Conservation (phyloP, 2,113 vertebrate genomes). For the Mobula birostris region DNA sequence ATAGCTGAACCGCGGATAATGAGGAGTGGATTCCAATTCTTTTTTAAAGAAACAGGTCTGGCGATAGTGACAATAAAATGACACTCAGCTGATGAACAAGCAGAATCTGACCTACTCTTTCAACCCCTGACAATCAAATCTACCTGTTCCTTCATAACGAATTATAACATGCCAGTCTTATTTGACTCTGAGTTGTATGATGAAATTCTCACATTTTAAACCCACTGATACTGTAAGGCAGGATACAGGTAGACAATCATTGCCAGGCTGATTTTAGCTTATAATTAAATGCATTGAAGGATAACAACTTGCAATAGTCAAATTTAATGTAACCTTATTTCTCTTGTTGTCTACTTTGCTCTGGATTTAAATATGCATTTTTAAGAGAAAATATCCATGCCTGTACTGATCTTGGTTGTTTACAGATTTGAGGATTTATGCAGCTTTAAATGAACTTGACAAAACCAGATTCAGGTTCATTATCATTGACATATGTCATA, state of each 20-base stretch:
- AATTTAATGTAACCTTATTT: neutral
- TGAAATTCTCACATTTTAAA: slow-evolving; percentile 56
- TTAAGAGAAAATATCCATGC: neutral
- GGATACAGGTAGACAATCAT: slow-evolving; percentile 37
- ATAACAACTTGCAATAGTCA: neutral
- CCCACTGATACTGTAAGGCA: slow-evolving; percentile 52
- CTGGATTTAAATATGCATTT: neutral
- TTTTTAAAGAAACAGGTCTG: slow-evolving; percentile 64
- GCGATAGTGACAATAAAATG: slow-evolving; percentile 86
- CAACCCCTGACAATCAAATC: slow-evolving; percentile 96
- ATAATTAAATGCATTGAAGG: neutral
- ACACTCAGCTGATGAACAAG: slow-evolving; percentile 86
- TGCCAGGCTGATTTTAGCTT: neutral
- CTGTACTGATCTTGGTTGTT: neutral
- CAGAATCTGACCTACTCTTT: slow-evolving; percentile 81
- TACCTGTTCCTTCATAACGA: slow-evolving; percentile 75
- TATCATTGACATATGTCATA: no score
- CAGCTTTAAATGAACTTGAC: neutral
- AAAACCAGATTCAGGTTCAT: no score
- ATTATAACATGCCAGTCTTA: slow-evolving; percentile 70
- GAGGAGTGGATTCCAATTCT: slow-evolving; percentile 72
- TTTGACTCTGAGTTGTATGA: slow-evolving; percentile 65
- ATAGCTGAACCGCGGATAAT: slow-evolving; percentile 67
- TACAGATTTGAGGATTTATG: neutral
- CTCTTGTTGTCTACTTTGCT: neutral